phyloP scores from a whole-genome alignment of 2,888 invertebrate genomes.

The Drosophila nr. perissopoda region DNA sequence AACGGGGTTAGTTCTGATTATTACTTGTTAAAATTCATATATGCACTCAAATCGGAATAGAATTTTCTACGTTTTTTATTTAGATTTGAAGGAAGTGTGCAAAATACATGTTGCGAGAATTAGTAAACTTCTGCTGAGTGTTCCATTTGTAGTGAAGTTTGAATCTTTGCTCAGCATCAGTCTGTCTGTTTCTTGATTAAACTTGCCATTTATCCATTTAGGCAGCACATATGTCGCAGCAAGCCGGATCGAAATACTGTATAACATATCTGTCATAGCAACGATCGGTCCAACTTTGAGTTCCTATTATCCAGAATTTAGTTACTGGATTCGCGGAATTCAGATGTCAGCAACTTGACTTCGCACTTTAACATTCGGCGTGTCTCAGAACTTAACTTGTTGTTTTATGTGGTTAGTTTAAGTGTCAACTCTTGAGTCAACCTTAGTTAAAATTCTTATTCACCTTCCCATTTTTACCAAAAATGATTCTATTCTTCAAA shows the following conservation, averaged over 20 bases:
- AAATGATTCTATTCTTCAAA: not conserved
- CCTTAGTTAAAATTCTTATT: not conserved
- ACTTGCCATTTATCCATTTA: too few species aligned
- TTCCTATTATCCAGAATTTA: not conserved
- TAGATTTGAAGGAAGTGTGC: not conserved
- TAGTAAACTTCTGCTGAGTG: not conserved
- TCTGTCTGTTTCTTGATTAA: too few species aligned
- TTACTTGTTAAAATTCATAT: not conserved
- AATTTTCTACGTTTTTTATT: not conserved
- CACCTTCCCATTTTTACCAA: not conserved
- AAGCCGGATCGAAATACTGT: not conserved
- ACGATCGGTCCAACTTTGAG: not conserved
- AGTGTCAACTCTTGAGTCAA: not conserved
- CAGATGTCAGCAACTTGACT: too few species aligned
- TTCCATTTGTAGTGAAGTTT: not conserved
- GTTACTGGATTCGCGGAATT: too few species aligned
- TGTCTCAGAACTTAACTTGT: too few species aligned
- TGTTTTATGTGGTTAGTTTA: too few species aligned
- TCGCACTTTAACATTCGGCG: too few species aligned
- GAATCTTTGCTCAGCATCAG: not conserved
- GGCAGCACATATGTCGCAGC: not conserved
- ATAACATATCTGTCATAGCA: not conserved
- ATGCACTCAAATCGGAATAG: not conserved
- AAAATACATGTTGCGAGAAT: not conserved
- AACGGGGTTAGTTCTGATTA: not conserved